These are phyloP conservation scores for Graphium colonna DNA, from an alignment of 2,888 invertebrate genomes.

Conservation along the genomic window DNA sequence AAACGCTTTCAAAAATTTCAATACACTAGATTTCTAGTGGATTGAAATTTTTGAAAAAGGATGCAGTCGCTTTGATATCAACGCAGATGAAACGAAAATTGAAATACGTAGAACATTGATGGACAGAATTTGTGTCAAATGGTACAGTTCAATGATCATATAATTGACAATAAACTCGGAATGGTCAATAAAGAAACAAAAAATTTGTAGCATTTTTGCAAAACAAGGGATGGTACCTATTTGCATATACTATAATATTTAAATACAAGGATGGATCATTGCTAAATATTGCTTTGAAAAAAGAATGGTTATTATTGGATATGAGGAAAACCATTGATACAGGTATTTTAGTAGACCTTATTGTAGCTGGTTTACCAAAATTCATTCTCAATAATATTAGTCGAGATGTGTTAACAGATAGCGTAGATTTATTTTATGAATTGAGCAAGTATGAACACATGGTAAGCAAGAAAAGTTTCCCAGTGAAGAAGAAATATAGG, in stretches of 20 bases:
- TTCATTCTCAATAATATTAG: neutral
- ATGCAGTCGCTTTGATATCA: slow-evolving; percentile 26
- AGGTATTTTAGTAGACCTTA: slow-evolving; percentile 20
- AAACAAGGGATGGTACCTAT: slow-evolving; percentile 31
- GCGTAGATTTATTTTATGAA: neutral
- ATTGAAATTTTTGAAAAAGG: slow-evolving; percentile 31
- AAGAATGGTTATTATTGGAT: slow-evolving; percentile 25
- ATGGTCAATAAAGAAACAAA: slow-evolving; percentile 27
- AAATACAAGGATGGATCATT: slow-evolving; percentile 32
- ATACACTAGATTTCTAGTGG: too few species aligned
- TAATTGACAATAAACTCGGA: slow-evolving; percentile 22
- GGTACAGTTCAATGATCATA: slow-evolving; percentile 18
- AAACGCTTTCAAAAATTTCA: too few species aligned
- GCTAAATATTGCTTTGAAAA: slow-evolving; percentile 33
- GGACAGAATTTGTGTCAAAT: slow-evolving; percentile 25
- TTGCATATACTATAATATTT: slow-evolving; percentile 30
- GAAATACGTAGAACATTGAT: slow-evolving; percentile 30
- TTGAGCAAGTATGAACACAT: neutral
- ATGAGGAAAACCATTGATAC: slow-evolving; percentile 2
- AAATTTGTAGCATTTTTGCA: neutral
- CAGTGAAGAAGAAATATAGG: too few species aligned
- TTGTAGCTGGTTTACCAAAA: slow-evolving; percentile 5
- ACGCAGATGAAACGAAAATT: slow-evolving; percentile 25
- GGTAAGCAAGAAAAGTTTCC: too few species aligned
- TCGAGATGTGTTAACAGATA: neutral